These are phyloP conservation scores for Bombus superbus DNA, from an alignment of 1,140 invertebrate species.

Conservation along the genomic window DNA sequence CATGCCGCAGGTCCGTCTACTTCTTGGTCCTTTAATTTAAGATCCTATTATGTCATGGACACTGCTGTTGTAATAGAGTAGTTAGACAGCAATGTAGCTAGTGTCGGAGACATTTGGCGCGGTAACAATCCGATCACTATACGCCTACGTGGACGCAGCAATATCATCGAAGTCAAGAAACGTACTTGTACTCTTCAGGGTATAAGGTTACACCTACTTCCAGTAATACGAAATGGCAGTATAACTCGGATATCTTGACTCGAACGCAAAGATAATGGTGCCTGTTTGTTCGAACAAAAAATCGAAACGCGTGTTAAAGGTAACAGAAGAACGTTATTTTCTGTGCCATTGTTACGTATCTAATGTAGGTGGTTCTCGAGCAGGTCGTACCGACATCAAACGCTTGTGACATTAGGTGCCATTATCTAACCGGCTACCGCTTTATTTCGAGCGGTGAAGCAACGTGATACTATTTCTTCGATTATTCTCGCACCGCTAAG, in stretches of 20 bases:
- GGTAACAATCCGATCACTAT: background rate
- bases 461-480: background rate
- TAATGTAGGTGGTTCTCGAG: slow-evolving; percentile 21
- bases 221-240: background rate
- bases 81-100: slow-evolving; percentile 41
- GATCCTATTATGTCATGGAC: background rate
- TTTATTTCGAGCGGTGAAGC: slow-evolving; percentile 15
- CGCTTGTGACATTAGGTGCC: slow-evolving; percentile 34
- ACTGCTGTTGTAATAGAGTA: slow-evolving; percentile 40
- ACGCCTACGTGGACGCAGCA: slow-evolving; percentile 22
- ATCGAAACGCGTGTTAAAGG: too few relatives aligned
- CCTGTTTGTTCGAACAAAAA: background rate
- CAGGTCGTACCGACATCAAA: slow-evolving; percentile 22
- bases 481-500: background rate
- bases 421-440: slow-evolving; percentile 18
- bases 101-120: slow-evolving; percentile 51
- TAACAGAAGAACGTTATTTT: background rate
- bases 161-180: slow-evolving; percentile 20
- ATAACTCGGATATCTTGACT: background rate
- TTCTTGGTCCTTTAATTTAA: background rate
- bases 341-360: slow-evolving; percentile 8
- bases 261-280: background rate
- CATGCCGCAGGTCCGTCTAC: background rate
- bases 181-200: background rate
- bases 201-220: slow-evolving; percentile 1